Evolutionary conservation across 2,888 invertebrate species (phyloP), one percentile per base, ranked within the genome.

Genomic region (Agrochola lychnidis): DNA sequence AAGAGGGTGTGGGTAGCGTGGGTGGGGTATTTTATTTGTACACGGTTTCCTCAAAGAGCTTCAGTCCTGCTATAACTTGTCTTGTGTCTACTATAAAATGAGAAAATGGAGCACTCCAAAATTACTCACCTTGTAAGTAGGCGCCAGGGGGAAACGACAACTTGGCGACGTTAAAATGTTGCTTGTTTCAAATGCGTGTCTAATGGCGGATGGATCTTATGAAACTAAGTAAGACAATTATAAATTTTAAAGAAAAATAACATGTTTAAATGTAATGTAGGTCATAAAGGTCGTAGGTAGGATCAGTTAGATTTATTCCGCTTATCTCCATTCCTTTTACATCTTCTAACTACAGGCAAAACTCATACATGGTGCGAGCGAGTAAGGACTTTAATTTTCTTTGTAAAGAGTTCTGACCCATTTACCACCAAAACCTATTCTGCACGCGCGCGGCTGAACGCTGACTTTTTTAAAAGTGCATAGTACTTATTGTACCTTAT

Each of bases 101-200:
- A 42, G 68, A 30, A 67, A 68, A 67, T 30, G 69, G 42, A 42
- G 16, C 69, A 68, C 56, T 68, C 53, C 53, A 72, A 72, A 72
- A 56, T 72, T n/a, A 72, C 68, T 42, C 22, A 72, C 68, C 64
- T 25, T 22, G 22, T 66, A 67, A 53, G 56, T 56, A 56, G n/a
- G 66, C 9, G n/a, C 51, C 40, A 66, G 22, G 40, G 16, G 40
- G 66, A 51, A 71, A 40, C 10, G 63, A 19, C n/a, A 64, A 64
- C 48, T 71, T 64, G n/a, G 51, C 30, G 40, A 64, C 40, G 25
- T 71, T 62, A 30, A 70, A 51, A 64, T 36, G 62, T 22, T 36
- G 6, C 61, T 62, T 22, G 36, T 48, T 40, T n/a, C 19, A 48
- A 10, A 19, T 51, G 6, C n/a, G n/a, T 48, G n/a, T 59, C 22